Base-by-base conservation (phyloP, 2,888 invertebrate species). In the Tuberolachnus salignus region DNA sequence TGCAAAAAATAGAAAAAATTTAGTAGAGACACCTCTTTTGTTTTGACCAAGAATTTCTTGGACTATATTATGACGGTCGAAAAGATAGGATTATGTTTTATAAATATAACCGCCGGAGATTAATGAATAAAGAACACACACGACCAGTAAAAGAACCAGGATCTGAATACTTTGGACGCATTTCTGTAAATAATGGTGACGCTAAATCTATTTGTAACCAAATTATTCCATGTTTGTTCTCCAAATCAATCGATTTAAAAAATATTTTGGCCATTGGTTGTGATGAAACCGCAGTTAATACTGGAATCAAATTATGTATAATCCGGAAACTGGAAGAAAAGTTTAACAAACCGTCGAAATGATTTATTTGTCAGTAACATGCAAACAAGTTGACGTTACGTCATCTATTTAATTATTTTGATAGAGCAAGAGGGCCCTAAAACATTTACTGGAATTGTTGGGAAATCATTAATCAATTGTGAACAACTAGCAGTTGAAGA, bases 271-370 rank as follows among this genome's bases (percentile, higher is more conserved):
- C 72, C 14, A 82, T 82, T 78, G 81, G 82, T 42, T 82, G 80
- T 80, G 81, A 81, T 80, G 81, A 78, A n/a, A 81, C 80, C 14
- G 67, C 55, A 71, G 72, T 80, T 57, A 80, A 81, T 66, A 80
- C 80, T 51, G 80, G 80, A 26, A 75, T 59, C 61, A 81, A 75
- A 66, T 71, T 34, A 59, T 80, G 80, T 55, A 55, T 82, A 26
- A 80, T 82, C 70, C 59, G 80, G 53, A 42, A 19, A 42, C 63
- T 82, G 23, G 81, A 82, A 80, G 51, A 42, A 34, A 34, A 80
- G 49, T 13, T 81, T 51, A 57, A 72, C 53, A 80, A 51, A 80
- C 80, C 80, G 49, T 19, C 80, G 64, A 80, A 81, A 64, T 82
- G 81, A 80, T 53, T 63, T 10, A 23, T 57, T 57, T 69, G 80